Conservation (phyloP, 2,797 vertebrate species). For the Acrossocheilus fasciatus region DNA sequence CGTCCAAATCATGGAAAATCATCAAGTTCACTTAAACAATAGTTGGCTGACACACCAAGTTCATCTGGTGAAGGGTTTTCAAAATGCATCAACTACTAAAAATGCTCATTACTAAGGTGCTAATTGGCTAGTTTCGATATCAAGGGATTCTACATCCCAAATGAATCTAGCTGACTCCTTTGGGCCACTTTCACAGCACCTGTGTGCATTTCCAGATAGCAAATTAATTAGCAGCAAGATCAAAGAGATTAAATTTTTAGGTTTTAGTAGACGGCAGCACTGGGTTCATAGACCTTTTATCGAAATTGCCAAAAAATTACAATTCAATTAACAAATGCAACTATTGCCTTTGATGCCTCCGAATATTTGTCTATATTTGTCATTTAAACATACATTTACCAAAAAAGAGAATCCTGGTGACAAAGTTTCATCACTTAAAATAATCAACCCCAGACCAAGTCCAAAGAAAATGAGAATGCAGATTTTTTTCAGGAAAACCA, state of each 20-base stretch:
- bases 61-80: background rate
- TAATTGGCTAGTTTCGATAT: slow-evolving; percentile 25
- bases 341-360: background rate
- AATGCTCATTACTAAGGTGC: slow-evolving; percentile 15
- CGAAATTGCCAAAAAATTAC: background rate
- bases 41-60: background rate
- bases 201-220: slow-evolving; percentile 16
- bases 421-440: background rate
- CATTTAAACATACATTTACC: background rate
- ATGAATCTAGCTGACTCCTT: slow-evolving; percentile 16
- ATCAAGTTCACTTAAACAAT: background rate
- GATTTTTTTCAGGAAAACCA: slow-evolving; percentile 18
- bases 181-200: slow-evolving; percentile 29
- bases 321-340: slow-evolving; percentile 21
- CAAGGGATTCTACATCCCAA: slow-evolving; percentile 11
- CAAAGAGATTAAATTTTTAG: slow-evolving; percentile 14
- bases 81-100: background rate
- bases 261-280: slow-evolving; percentile 6
- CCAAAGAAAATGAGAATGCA: background rate
- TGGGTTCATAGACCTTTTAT: slow-evolving; percentile 5
- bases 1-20: background rate
- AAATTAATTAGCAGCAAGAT: slow-evolving; percentile 36
- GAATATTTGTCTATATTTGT: background rate
- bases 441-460: background rate
- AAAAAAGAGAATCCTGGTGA: too few species aligned